Percentiles rank a stretch among this genome's conserved stretches.
These are phyloP conservation scores for Tetanocera ferruginea DNA, from an alignment of 2,888 invertebrate species.

Conservation along the genomic window DNA sequence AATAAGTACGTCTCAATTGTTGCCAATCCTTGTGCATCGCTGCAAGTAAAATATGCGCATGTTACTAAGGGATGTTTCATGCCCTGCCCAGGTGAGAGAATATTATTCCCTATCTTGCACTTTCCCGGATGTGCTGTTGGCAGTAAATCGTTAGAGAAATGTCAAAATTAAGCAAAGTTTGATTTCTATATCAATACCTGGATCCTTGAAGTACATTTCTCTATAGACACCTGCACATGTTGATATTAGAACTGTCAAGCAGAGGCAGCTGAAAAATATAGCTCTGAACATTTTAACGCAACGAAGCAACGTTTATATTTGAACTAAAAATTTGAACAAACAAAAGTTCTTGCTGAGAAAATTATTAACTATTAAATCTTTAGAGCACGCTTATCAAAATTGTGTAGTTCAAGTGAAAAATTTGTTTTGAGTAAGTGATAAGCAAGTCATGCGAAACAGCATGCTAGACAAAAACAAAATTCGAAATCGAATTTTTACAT, in stretches of 20 bases:
- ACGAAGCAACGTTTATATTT: neutral
- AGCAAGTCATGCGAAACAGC: no score
- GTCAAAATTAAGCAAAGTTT: neutral
- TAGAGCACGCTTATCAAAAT: no score
- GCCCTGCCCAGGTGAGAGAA: constrained; percentile 45
- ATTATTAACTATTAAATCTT: no score
- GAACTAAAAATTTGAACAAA: neutral
- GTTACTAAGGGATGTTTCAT: constrained; percentile 46
- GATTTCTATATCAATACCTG: neutral
- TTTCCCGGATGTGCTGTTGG: constrained; percentile 37
- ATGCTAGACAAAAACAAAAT: no score
- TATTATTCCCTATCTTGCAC: constrained; percentile 41
- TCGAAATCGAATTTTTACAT: no score
- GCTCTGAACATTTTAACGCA: neutral
- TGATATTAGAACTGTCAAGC: neutral
- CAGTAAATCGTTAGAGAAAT: neutral
- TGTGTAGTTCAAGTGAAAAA: no score
- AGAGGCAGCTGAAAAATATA: neutral
- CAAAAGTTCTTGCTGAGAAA: neutral
- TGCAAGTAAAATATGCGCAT: constrained; percentile 48
- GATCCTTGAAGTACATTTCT: neutral
- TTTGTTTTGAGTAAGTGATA: no score
- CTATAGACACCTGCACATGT: neutral
- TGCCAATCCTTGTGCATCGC: constrained; percentile 46
- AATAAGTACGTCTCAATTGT: constrained; percentile 45